Conservation (phyloP, 2,797 vertebrate genomes). For the Psittacula echo region DNA sequence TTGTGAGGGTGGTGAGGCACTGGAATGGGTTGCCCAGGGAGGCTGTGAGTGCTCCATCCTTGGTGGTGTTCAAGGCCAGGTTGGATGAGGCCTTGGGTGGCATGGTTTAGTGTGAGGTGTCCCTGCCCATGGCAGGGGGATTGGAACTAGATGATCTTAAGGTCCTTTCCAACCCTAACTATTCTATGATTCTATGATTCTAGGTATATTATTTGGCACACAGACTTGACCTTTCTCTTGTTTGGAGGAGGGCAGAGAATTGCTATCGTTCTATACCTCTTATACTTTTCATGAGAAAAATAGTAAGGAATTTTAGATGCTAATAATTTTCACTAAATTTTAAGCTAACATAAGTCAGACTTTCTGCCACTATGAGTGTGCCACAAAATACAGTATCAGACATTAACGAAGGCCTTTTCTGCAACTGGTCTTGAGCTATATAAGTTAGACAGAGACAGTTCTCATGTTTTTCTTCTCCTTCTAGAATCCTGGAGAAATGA, state of each 20-base stretch:
- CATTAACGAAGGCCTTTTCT: not conserved
- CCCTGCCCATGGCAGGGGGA: no score
- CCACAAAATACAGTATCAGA: not conserved
- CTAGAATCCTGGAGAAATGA: not conserved
- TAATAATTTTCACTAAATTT: not conserved
- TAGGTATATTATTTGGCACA: not conserved
- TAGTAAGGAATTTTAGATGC: not conserved
- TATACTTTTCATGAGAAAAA: not conserved
- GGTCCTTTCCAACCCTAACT: no score
- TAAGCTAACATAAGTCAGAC: not conserved
- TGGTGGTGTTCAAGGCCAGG: no score
- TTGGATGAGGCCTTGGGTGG: no score
- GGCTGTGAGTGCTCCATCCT: no score
- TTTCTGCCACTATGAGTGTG: not conserved
- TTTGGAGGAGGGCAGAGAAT: not conserved
- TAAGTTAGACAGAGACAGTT: not conserved
- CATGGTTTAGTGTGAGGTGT: no score
- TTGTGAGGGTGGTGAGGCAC: no score
- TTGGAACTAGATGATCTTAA: no score
- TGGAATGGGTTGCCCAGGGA: no score
- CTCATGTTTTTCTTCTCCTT: not conserved
- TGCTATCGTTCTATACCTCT: not conserved
- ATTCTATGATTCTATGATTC: no score
- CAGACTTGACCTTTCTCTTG: not conserved
- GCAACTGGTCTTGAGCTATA: not conserved